Base-by-base conservation (phyloP, 2,888 invertebrate genomes). In the Atrina japonica region DNA sequence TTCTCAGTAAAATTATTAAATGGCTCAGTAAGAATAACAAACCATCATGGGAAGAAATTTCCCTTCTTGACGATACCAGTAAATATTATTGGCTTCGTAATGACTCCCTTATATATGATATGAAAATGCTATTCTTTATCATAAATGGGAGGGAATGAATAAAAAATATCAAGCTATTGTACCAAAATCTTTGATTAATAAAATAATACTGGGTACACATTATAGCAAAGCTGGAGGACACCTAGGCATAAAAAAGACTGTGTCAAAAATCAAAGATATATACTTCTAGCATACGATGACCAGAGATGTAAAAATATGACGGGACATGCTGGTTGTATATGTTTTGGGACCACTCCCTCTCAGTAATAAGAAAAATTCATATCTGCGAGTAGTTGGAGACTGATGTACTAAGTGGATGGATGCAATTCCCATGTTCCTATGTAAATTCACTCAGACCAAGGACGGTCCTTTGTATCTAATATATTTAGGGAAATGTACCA, bases 401-500 rank as follows among this genome's bases (percentile, higher is more conserved):
- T 71, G 73, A 55, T 77, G 75, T 59, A 67, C 73, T 5, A 73
- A 71, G 53, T 75, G 71, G 65, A 21, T 65, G 0, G 68, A 77
- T 25, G 67, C 70, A 2, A 43, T 68, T 35, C 52, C 71, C 14
- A 61, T 75, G 70, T 70, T 16, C 75, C 73, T 18, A 55, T 53
- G 29, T 7, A 63, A 25, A 58, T 79, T n/a, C 70, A 75, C 23
- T 64, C 66, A 7, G 79, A 75, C 41, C 69, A 70, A 43, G 75
- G 73, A 2, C 27, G 61, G 25, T 45, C 64, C 21, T 76, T 74
- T 64, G 71, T 71, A 18, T 74, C 71, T 5, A 14, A 40, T 2
- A 45, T 76, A 14, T 70, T 76, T 40, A 45, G 55, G 23, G 68
- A 76, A 47, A 45, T 73, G n/a, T 76, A 71, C 43, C 43, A 41